Percentiles rank a stretch among this genome's conserved stretches.
Conservation (phyloP, 2,797 vertebrate species). For the Monodelphis domestica region DNA sequence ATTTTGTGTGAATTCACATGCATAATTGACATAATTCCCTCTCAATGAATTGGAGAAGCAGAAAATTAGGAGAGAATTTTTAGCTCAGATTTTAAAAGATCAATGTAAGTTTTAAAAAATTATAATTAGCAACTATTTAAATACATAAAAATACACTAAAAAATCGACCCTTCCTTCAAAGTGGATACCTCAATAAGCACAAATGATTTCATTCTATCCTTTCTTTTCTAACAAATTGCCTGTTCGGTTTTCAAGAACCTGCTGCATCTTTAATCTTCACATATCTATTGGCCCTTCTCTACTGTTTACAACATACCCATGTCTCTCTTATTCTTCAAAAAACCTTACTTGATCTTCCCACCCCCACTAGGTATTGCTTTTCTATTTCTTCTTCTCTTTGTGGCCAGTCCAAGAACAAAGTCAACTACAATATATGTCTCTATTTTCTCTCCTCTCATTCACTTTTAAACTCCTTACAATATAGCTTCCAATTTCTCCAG, state of each 20-base stretch:
- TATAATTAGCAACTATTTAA: neutral
- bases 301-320: neutral
- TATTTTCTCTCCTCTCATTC: neutral
- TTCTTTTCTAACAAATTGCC: neutral
- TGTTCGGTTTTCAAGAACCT: neutral
- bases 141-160: neutral
- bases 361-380: accelerated
- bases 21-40: neutral
- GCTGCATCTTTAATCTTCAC: neutral
- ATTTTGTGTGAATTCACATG: neutral
- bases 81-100: neutral
- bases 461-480: neutral
- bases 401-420: neutral
- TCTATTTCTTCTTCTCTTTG: neutral
- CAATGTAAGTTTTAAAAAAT: neutral
- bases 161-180: neutral
- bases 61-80: neutral
- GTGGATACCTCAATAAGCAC: neutral
- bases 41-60: neutral
- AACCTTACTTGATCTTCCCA: neutral
- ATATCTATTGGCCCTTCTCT: neutral
- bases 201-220: neutral
- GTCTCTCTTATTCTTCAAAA: neutral
- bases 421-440: neutral
- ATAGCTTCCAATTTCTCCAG: neutral